Percentiles rank a stretch among this genome's conserved stretches.
These are phyloP conservation scores for Corydoras sp. DNA, from an alignment of 2,113 vertebrate species.

Conservation along the genomic window DNA sequence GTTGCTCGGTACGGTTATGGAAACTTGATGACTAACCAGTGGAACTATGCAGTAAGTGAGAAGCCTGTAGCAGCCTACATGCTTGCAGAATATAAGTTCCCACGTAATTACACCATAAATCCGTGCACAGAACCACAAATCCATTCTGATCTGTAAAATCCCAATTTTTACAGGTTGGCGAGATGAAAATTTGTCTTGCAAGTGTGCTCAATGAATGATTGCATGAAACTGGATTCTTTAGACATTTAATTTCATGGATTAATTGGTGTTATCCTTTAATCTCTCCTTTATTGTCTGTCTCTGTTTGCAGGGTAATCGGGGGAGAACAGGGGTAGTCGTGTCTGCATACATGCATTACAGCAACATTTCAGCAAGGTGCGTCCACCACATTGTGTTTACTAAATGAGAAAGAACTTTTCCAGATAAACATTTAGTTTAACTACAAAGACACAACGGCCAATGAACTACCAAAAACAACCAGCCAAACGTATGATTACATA, in stretches of 20 bases:
- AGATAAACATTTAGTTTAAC: too few species aligned
- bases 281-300: slow-evolving; percentile 34
- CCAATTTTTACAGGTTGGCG: background rate
- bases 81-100: background rate
- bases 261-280: background rate
- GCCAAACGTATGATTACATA: slow-evolving; percentile 1
- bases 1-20: slow-evolving; percentile 46
- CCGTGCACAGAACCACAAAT: background rate
- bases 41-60: slow-evolving; percentile 36
- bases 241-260: slow-evolving; percentile 14
- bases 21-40: slow-evolving; percentile 42
- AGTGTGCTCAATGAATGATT: background rate
- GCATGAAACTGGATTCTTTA: background rate
- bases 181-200: background rate
- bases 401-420: background rate
- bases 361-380: slow-evolving; percentile 96
- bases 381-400: slow-evolving; percentile 13
- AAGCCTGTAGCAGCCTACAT: slow-evolving; percentile 2
- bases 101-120: slow-evolving; percentile 23
- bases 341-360: slow-evolving; percentile 98
- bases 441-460: slow-evolving; percentile 1
- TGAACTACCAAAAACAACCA: slow-evolving; percentile 2
- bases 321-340: slow-evolving; percentile 89
- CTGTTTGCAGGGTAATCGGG: slow-evolving; percentile 80
- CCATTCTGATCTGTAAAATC: background rate